A percentile compares a stretch with the other conserved stretches of the same genome.
These are phyloP conservation scores for Bufo gargarizans DNA, from an alignment of 2,113 vertebrate genomes.

Conservation along the genomic window DNA sequence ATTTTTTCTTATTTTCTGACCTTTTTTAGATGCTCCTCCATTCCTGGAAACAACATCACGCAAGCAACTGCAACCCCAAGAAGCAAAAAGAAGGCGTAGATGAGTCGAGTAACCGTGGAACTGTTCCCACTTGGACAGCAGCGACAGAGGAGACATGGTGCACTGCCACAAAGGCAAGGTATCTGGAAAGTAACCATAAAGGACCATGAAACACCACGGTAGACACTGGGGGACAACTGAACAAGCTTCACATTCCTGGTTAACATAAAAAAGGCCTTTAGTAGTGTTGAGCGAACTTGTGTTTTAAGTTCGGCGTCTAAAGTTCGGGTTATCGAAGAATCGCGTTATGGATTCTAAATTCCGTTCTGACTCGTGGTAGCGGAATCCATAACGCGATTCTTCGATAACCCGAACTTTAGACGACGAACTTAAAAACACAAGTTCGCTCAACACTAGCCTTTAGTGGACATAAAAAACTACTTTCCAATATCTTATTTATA, in stretches of 20 bases:
- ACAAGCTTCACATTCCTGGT: not conserved
- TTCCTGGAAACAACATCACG: slow-evolving; percentile 95
- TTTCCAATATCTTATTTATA: too few relatives aligned
- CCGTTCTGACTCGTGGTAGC: too few relatives aligned
- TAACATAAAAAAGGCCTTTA: not conserved
- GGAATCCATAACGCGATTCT: too few relatives aligned
- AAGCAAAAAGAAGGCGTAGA: slow-evolving; percentile 92
- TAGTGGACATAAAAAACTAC: too few relatives aligned
- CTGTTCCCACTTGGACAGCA: slow-evolving; percentile 97
- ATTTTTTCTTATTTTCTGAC: slow-evolving; percentile 65
- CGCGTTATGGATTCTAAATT: too few relatives aligned
- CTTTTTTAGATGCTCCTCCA: slow-evolving; percentile 98
- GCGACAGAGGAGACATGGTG: slow-evolving; percentile 92
- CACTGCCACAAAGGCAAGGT: slow-evolving; percentile 94
- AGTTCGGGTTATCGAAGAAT: too few relatives aligned
- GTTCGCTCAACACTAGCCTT: too few relatives aligned
- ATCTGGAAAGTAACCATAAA: slow-evolving; percentile 73
- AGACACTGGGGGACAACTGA: not conserved
- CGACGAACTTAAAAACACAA: too few relatives aligned
- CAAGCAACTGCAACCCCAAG: slow-evolving; percentile 90
- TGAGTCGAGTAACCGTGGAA: slow-evolving; percentile 93
- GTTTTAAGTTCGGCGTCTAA: too few relatives aligned
- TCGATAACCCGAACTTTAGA: too few relatives aligned
- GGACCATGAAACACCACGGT: not conserved
- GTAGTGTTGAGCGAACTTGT: too few relatives aligned